Evolutionary conservation across 2,113 vertebrate species (phyloP), one percentile per base, ranked within the genome.

Genomic region (Capreolus pygargus): DNA sequence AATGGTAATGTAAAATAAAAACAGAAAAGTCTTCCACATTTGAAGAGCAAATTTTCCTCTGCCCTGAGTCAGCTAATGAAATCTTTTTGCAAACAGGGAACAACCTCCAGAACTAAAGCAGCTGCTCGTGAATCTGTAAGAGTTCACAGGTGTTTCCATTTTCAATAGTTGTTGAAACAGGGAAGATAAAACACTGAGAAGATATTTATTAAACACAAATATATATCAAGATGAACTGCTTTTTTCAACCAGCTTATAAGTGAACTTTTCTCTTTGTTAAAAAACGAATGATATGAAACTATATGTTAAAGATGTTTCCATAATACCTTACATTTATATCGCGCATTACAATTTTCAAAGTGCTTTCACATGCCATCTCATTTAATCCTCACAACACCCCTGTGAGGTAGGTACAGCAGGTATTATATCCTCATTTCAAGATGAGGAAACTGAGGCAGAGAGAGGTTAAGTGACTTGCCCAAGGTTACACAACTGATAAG

Each of bases 161-260:
- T 95, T 97, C 96, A 98, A 96, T 95, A 95, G 97, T 95, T 61
- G 94, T 97, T 98, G 98, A 98, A 98, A 98, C 97, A 98, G 81
- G 58, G 97, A 98, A 95, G 96, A 98, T 97, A 98, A 98, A 98
- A 98, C 82, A 98, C 92, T 96, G 96, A 98, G n/a, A 98, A 98
- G 98, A 97, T 98, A 98, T 97, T 98, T 98, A 98, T 94, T 97
- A 95, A 98, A 98, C 97, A 98, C 33, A 98, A 94, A 98, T 76
- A 95, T 97, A 98, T 97, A 97, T 97, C 98, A 98, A 98, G 93
- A 98, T 98, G 97, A 98, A 97, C 27, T 96, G 36, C 43, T 94
- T 92, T 97, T 97, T 90, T 86, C 90, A 98, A 98, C 81, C 93
- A 96, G 98, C 95, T 97, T 95, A 86, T 95, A 98, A 89, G 21